phyloP scores from a whole-genome alignment of 2,113 vertebrate genomes.

The Potamarius usumacintae region DNA sequence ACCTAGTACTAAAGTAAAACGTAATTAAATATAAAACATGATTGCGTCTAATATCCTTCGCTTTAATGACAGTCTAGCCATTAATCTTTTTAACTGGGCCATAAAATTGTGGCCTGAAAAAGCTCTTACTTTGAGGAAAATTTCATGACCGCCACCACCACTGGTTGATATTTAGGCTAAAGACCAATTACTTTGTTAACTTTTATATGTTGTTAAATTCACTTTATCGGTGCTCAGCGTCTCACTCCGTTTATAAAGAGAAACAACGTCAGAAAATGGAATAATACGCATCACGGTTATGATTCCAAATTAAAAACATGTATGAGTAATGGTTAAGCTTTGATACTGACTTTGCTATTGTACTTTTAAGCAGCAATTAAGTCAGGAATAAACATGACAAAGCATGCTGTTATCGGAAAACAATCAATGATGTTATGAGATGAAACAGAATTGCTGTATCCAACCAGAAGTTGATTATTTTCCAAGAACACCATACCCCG shows the following conservation, averaged over 20 bases:
- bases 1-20: slow-evolving; percentile 54
- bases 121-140: neutral
- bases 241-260: neutral
- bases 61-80: slow-evolving; percentile 60
- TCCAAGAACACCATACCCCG: neutral
- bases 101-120: slow-evolving; percentile 46
- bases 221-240: neutral
- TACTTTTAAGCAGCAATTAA: neutral
- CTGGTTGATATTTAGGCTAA: slow-evolving; percentile 18
- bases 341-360: no score
- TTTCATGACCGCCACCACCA: neutral
- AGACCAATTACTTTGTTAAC: neutral
- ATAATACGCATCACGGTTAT: neutral
- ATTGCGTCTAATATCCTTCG: slow-evolving; percentile 43
- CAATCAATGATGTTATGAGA: neutral
- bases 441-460: neutral
- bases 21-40: slow-evolving; percentile 42
- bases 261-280: neutral
- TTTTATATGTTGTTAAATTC: slow-evolving; percentile 10
- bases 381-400: neutral
- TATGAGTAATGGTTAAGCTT: neutral
- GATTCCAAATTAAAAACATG: neutral
- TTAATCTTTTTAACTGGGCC: slow-evolving; percentile 52
- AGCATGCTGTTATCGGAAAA: neutral
- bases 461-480: neutral